phyloP scores from a whole-genome alignment of 2,797 vertebrate species.

The Dicrostonyx torquatus region DNA sequence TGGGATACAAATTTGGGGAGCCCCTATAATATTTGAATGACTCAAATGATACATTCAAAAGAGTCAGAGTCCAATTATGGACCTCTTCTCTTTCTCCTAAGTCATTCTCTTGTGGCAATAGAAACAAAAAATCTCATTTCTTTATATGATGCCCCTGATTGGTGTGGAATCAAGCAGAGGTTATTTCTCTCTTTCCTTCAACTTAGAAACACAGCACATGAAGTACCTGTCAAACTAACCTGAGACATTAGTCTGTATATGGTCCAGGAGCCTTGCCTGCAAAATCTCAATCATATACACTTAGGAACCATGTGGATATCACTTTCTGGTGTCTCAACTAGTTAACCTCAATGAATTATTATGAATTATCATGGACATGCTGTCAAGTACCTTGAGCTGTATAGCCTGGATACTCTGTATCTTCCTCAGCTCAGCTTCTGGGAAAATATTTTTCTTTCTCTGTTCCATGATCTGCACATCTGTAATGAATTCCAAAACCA shows the following conservation, averaged over 20 bases:
- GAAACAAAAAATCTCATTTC: neutral
- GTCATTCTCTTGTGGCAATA: slow-evolving; percentile 26
- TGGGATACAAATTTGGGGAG: slow-evolving; percentile 42
- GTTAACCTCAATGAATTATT: slow-evolving; percentile 89
- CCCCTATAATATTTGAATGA: slow-evolving; percentile 23
- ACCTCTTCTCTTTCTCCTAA: slow-evolving; percentile 22
- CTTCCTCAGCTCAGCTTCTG: slow-evolving; percentile 53
- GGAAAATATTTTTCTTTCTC: slow-evolving; percentile 65
- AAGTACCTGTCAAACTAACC: slow-evolving; percentile 76
- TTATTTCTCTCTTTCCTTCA: slow-evolving; percentile 39
- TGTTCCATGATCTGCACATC: slow-evolving; percentile 22
- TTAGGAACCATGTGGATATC: slow-evolving; percentile 86
- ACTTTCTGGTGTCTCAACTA: slow-evolving; percentile 90
- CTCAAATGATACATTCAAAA: slow-evolving; percentile 45
- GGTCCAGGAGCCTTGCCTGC: slow-evolving; percentile 86
- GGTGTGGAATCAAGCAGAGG: neutral
- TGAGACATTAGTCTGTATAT: slow-evolving; percentile 81
- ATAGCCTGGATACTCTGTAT: slow-evolving; percentile 36
- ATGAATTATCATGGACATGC: slow-evolving; percentile 89
- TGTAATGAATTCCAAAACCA: slow-evolving; percentile 53
- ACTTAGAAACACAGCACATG: slow-evolving; percentile 21
- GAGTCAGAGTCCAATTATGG: slow-evolving; percentile 62
- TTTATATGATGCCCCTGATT: slow-evolving; percentile 18
- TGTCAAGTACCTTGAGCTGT: slow-evolving; percentile 75
- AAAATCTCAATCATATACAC: slow-evolving; percentile 88